Evolutionary conservation across 1,140 invertebrate genomes (phyloP).

Genomic region (Hypothenemus hampei): DNA sequence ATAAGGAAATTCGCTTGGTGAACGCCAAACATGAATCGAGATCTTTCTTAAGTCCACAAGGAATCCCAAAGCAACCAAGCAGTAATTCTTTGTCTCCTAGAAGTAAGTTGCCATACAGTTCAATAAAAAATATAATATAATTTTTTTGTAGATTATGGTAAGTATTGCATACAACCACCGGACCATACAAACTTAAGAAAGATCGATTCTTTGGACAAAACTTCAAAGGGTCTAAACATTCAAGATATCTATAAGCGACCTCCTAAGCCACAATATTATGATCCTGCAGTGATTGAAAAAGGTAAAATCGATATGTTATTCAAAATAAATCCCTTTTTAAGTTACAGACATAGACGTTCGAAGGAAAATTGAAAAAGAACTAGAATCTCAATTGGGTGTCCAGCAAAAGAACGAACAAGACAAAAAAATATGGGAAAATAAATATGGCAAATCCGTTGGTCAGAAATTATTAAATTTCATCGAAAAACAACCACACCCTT

Average conservation of each 20-base stretch:
- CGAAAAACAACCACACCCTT: slow-evolving; percentile 17
- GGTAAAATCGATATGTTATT: too few relatives aligned
- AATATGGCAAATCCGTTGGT: slow-evolving; percentile 27
- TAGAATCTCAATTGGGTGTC: not conserved
- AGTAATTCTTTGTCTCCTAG: slow-evolving; percentile 25
- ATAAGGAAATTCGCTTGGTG: slow-evolving; percentile 13
- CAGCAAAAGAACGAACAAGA: slow-evolving; percentile 7
- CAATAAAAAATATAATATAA: too few relatives aligned
- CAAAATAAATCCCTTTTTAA: too few relatives aligned
- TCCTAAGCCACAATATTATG: not conserved
- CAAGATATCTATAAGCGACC: not conserved
- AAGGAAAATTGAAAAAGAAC: slow-evolving; percentile 1
- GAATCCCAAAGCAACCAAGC: not conserved
- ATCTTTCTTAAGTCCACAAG: not conserved
- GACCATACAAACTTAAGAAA: not conserved
- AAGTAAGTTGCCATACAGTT: too few relatives aligned
- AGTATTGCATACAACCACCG: not conserved
- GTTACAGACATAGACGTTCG: not conserved
- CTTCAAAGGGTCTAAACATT: not conserved
- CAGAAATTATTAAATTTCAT: slow-evolving; percentile 27
- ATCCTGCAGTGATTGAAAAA: not conserved
- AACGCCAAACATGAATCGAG: slow-evolving; percentile 2
- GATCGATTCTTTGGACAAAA: not conserved
- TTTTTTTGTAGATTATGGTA: too few relatives aligned
- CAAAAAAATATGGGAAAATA: slow-evolving; percentile 30